phyloP scores from a whole-genome alignment of 2,888 invertebrate species.

The Scaptomyza parva region DNA sequence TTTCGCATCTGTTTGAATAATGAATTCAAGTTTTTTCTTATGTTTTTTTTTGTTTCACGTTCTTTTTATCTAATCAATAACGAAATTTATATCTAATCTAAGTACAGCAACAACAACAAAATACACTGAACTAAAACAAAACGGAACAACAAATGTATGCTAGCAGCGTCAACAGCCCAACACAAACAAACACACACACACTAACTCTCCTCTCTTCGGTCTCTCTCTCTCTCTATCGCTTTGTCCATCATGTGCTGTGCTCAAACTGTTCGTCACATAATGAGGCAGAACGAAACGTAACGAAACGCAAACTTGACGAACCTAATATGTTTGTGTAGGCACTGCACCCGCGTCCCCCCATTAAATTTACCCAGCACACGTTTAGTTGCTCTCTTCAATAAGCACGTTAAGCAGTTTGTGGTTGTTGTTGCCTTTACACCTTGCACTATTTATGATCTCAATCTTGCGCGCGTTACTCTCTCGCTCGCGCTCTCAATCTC shows the following conservation, averaged over 20 bases:
- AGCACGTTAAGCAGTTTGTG: constrained; percentile 29
- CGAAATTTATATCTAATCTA: constrained; percentile 81
- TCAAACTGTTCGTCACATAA: constrained; percentile 71
- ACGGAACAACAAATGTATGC: constrained; percentile 28
- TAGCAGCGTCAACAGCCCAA: constrained; percentile 30
- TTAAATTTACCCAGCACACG: not conserved
- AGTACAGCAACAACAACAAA: constrained; percentile 48
- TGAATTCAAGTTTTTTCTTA: not conserved
- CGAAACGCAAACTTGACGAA: constrained; percentile 50
- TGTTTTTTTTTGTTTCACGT: constrained; percentile 15
- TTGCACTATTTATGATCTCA: constrained; percentile 40
- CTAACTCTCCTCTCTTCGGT: not conserved
- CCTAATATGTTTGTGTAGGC: no score
- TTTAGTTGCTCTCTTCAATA: constrained; percentile 10
- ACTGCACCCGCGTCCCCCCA: not conserved
- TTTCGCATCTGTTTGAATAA: constrained; percentile 39
- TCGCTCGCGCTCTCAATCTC: constrained; percentile 2
- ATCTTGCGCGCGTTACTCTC: constrained; percentile 2
- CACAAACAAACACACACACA: constrained; percentile 7
- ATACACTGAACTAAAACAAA: constrained; percentile 34
- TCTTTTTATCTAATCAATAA: constrained; percentile 81
- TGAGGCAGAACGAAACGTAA: constrained; percentile 52
- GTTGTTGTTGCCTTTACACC: constrained; percentile 46
- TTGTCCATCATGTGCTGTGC: constrained; percentile 28
- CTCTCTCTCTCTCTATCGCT: not conserved